Base-by-base conservation (phyloP, 1,140 invertebrate genomes). In the Caerostris darwini region DNA sequence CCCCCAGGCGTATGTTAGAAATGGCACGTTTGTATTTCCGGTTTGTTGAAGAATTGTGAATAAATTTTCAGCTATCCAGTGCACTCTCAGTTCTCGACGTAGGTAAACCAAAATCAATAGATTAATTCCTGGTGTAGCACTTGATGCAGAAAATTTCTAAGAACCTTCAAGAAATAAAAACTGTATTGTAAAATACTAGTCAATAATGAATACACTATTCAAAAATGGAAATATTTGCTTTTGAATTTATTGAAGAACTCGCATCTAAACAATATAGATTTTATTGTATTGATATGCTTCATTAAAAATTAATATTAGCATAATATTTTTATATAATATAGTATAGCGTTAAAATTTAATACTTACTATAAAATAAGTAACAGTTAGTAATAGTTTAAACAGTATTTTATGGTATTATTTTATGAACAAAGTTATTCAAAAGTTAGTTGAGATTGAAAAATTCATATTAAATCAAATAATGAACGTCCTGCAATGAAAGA, bases 1-100 rank as follows among this genome's bases (percentile, higher is more conserved):
- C 69, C 81, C 81, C 82, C 50, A n/a, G 82, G 77, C 59, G 56
- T 85, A 85, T 85, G 34, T 64, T 85, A 67, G 8, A 59, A 83
- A 64, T 85, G 61, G 90, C 90, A 92, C 90, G 90, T 85, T 81
- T 64, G 77, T 57, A 64, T 92, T 85, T 92, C 90, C 82, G 61
- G 77, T 17, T 85, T 64, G 58, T 17, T 77, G 59, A 92, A 92
- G 71, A 92, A 61, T 92, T 92, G 71, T 92, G 90, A 92, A 92
- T 92, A 92, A 81, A 61, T 92, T 92, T 85, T 81, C 53, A 81
- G 14, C 50, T 69, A 59, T 92, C 34, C n/a, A 5, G 7, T 53
- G 67, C 67, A 34, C 88, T 69, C 88, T 54, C 6, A 17, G 61
- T 53, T 17, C 54, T 64, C 34, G 8, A 56, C 57, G 7, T 34